Evolutionary conservation across 2,888 invertebrate genomes (phyloP).

Genomic region (Corythucha ciliata): DNA sequence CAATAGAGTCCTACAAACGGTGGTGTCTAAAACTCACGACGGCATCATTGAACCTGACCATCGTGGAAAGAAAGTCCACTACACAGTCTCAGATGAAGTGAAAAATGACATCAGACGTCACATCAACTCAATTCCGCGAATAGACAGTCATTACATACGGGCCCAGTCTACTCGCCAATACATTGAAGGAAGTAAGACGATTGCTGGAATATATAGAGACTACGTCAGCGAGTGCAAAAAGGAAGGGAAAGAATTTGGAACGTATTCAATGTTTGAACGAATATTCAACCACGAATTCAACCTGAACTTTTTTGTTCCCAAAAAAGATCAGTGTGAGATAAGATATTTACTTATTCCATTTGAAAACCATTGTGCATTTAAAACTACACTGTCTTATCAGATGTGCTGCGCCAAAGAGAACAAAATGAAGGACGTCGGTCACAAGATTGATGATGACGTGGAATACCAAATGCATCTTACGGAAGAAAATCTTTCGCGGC

Average conservation of each 20-base stretch:
- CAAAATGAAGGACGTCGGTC: too few species aligned
- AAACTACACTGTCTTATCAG: too few species aligned
- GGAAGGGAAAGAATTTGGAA: background rate
- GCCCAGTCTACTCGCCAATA: background rate
- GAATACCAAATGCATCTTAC: slow-evolving; percentile 1
- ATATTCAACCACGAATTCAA: background rate
- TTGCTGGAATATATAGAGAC: background rate
- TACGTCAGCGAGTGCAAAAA: background rate
- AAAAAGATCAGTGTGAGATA: slow-evolving; percentile 1
- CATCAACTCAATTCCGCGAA: background rate
- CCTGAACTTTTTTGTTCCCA: too few species aligned
- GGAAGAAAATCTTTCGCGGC: slow-evolving; percentile 4
- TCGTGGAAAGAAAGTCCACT: background rate
- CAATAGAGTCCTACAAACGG: too few species aligned
- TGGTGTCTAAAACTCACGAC: background rate
- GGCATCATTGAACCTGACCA: background rate
- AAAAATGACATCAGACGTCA: background rate
- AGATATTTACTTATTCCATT: too few species aligned
- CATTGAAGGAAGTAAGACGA: background rate
- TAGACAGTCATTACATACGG: too few species aligned
- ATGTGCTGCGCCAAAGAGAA: too few species aligned
- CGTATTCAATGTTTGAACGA: background rate
- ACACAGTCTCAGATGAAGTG: background rate
- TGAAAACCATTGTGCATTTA: too few species aligned
- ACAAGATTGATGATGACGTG: too few species aligned